Conservation (phyloP, 1,140 invertebrate genomes). For the Nasonia longicornis region DNA sequence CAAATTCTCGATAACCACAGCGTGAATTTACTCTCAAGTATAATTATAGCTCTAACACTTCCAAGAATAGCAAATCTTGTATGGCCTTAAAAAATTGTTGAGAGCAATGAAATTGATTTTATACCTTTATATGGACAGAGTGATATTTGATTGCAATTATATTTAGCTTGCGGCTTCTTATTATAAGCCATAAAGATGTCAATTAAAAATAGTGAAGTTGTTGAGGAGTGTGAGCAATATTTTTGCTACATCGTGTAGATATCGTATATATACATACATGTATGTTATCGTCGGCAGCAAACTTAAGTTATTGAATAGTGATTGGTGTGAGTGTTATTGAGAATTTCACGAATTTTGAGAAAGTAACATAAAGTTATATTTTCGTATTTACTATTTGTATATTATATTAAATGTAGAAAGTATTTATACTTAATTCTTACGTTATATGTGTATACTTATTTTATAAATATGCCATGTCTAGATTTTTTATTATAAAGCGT, state of each 20-base stretch:
- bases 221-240: constrained; percentile 24
- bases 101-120: not conserved
- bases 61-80: constrained; percentile 78
- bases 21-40: constrained; percentile 87
- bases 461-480: constrained; percentile 3
- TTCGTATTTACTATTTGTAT: constrained; percentile 32
- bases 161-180: not conserved
- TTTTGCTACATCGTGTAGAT: constrained; percentile 34
- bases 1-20: constrained; percentile 90
- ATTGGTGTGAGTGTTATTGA: constrained; percentile 6
- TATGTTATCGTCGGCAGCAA: constrained; percentile 27
- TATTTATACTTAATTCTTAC: constrained; percentile 21
- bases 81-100: constrained; percentile 69
- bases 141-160: constrained; percentile 38
- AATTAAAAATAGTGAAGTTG: constrained; percentile 27
- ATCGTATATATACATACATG: not conserved
- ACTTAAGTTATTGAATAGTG: constrained; percentile 34
- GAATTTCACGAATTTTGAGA: constrained; percentile 4
- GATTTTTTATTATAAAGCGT: constrained; percentile 16
- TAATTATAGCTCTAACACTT: constrained; percentile 80
- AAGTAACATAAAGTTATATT: not conserved
- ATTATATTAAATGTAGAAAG: constrained; percentile 19
- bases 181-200: not conserved
- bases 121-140: constrained; percentile 23
- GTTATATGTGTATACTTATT: constrained; percentile 12